phyloP scores from a whole-genome alignment of 1,140 invertebrate species.

The Drosophila asahinai region DNA sequence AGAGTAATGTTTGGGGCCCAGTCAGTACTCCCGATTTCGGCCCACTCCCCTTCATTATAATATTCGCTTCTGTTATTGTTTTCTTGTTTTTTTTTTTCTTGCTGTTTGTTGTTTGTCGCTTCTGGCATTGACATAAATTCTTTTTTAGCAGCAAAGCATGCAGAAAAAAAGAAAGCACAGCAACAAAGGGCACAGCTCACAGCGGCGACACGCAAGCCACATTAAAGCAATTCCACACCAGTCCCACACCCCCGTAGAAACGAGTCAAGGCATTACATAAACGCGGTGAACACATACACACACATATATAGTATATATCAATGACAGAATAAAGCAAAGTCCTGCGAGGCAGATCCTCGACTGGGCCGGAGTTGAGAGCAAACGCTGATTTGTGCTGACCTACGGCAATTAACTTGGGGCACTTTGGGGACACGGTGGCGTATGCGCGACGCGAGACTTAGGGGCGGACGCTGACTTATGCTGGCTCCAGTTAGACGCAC shows the following conservation, averaged over 20 bases:
- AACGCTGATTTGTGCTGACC: slow-evolving; percentile 35
- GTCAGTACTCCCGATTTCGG: slow-evolving; percentile 35
- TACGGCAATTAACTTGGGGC: slow-evolving; percentile 31
- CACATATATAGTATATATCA: not conserved
- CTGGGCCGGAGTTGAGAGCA: not conserved
- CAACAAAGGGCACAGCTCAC: slow-evolving; percentile 53
- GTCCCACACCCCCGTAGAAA: not conserved
- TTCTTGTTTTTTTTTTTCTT: slow-evolving; percentile 28
- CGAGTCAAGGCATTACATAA: slow-evolving; percentile 42
- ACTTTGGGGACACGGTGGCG: slow-evolving; percentile 6
- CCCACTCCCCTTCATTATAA: slow-evolving; percentile 31
- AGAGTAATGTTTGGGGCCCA: slow-evolving; percentile 71
- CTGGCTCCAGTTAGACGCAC: slow-evolving; percentile 78
- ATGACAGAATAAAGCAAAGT: slow-evolving; percentile 15
- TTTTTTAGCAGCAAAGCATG: slow-evolving; percentile 51
- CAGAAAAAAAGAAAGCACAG: slow-evolving; percentile 35
- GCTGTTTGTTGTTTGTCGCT: slow-evolving; percentile 59
- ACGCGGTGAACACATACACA: slow-evolving; percentile 26
- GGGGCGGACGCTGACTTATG: slow-evolving; percentile 59
- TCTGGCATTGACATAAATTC: slow-evolving; percentile 80
- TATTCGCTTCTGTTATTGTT: slow-evolving; percentile 57
- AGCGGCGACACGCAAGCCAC: slow-evolving; percentile 70
- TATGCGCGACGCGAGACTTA: slow-evolving; percentile 25
- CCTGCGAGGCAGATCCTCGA: not conserved
- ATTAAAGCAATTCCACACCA: slow-evolving; percentile 75